Evolutionary conservation across 1,140 invertebrate genomes (phyloP), one percentile per base, ranked within the genome.

Genomic region (Hestina assimilis): DNA sequence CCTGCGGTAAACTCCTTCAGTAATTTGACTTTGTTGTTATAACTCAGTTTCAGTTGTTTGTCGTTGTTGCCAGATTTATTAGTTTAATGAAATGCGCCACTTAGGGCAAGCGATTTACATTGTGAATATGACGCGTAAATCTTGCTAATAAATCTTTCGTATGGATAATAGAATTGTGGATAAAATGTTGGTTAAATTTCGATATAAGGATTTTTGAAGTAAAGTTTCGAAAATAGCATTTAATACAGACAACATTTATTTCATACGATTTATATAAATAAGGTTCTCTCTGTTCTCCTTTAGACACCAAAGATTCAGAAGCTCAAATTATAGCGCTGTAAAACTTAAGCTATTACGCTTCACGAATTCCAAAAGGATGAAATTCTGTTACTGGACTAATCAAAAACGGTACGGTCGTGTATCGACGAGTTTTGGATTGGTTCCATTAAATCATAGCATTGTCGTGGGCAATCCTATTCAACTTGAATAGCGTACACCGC

Each of bases 21-120:
- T 87, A 86, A 87, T 88, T 86, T 84, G 83, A 88, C 83, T 88
- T 88, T 86, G 85, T 87, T 87, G 81, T 88, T 87, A 83, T 88
- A 88, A 88, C 81, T 86, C 80, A 84, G 85, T 88, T 88, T 80
- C 74, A 79, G 75, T 84, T 86, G 80, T 83, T 83, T 85, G 82
- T 86, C 77, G 81, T 66, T 72, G 77, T 73, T 75, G 70, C 68
- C 73, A 79, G 79, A 88, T 85, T 86, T 88, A 88, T 86, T 85
- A 71, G 74, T 77, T 85, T 77, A 75, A 77, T 73, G 75, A 81
- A 79, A 80, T 72, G 71, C 62, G 63, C 52, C 74, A 55, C 38
- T 68, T 52, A 72, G 72, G 66, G 63, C 61, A 42, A 28, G 20
- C 50, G 28, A 42, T 59, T 59, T 53, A 20, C 26, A 53, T 52